Base-by-base conservation (phyloP, 92 coral and sea anemone genomes). In the Plumapathes pennacea region DNA sequence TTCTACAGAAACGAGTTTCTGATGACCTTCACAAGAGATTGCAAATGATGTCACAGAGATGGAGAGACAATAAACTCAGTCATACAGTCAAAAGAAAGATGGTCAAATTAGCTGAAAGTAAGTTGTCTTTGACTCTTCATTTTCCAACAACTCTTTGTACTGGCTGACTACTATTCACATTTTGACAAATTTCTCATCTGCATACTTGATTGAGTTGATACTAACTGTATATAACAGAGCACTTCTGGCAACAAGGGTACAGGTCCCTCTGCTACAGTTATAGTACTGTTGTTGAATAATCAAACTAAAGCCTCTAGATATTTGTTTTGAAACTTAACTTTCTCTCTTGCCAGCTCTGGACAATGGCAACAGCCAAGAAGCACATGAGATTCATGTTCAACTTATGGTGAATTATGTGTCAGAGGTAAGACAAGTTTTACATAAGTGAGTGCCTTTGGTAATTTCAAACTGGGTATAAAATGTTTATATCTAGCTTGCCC, bases 371-470 rank as follows among this genome's bases (percentile, higher is more conserved):
- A 82, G 87, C 12, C 83, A 88, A 5, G 90, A 85, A 27, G 91
- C 98, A 29, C 98, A 92, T 63, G 78, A 82, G 15, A 85, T 92
- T 63, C 98, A 92, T 60, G 68, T 92, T 44, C 64, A 77, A 18
- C 65, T 92, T 28, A 92, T 92, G 75, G 98, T 92, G 22, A 96
- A 92, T 59, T 88, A 83, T 68, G 98, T 92, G 33, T 78, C 89
- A 5, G 98, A 92, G 92, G 98, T 92, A 57, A 11, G 8, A 34
- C 52, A 10, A 10, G 1, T 59, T 10, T 24, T 37, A 4, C 1
- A 19, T 11, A 3, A 34, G 2, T 30, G 4, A 4, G 11, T 3
- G 40, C 40, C n/a, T 34, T n/a, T 4, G 26, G 30, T 11, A 54
- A 54, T 5, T 8, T n/a, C n/a, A 8, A 34, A 34, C 8, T 8